A percentile compares a stretch with the other conserved stretches of the same genome.
Conservation (phyloP, 2,888 invertebrate species). For the Charanyca ferruginea region DNA sequence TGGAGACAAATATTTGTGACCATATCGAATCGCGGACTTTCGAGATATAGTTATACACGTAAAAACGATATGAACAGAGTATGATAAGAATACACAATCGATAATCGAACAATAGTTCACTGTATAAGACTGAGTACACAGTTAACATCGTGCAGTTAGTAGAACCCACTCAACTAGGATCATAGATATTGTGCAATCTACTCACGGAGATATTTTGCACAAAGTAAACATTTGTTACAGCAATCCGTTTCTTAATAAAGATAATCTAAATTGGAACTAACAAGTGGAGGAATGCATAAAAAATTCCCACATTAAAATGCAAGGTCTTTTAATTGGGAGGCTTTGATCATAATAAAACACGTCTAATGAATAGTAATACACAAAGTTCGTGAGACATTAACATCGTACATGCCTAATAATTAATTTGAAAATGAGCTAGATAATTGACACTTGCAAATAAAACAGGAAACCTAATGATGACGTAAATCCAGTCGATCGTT, state of each 20-base stretch:
- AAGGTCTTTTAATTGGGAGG: constrained; percentile 75
- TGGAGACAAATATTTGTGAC: constrained; percentile 50
- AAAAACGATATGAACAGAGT: constrained; percentile 3
- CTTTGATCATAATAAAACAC: constrained; percentile 64
- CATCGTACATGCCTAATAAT: constrained; percentile 47
- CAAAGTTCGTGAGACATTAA: constrained; percentile 63
- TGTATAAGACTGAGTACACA: constrained; percentile 47
- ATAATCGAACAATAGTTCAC: constrained; percentile 47
- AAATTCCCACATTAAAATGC: constrained; percentile 86
- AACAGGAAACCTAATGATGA: constrained; percentile 57
- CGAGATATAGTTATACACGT: background rate
- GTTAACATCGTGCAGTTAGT: constrained; percentile 42
- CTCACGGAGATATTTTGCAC: constrained; percentile 67
- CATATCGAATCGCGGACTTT: constrained; percentile 12
- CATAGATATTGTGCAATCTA: constrained; percentile 58
- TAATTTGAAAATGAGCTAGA: constrained; percentile 60
- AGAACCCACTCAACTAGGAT: constrained; percentile 64
- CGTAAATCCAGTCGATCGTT: constrained; percentile 50
- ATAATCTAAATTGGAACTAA: constrained; percentile 82
- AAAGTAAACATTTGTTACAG: constrained; percentile 72
- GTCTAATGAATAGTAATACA: constrained; percentile 56
- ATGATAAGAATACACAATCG: constrained; percentile 31
- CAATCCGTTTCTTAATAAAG: constrained; percentile 74
- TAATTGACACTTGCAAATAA: constrained; percentile 61
- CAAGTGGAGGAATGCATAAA: constrained; percentile 73